Evolutionary conservation across 2,888 invertebrate genomes (phyloP).

Genomic region (Pheosia tremula): DNA sequence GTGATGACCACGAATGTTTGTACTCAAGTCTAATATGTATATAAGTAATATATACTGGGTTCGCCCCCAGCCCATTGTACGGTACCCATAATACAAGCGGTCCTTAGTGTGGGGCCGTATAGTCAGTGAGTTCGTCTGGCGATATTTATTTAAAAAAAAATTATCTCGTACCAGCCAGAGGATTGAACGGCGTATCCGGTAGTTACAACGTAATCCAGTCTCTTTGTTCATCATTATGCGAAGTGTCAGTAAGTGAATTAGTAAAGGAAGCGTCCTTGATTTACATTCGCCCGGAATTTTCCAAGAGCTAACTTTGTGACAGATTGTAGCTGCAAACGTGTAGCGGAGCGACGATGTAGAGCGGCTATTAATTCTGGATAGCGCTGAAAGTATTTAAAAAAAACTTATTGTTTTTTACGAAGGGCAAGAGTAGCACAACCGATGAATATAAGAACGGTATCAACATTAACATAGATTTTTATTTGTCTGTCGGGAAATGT

Average conservation of each 20-base stretch:
- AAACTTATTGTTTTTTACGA: not conserved
- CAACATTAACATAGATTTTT: no score
- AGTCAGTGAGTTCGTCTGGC: no score
- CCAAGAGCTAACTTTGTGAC: slow-evolving; percentile 37
- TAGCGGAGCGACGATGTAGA: slow-evolving; percentile 4
- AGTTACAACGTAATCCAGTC: slow-evolving; percentile 26
- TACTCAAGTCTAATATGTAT: no score
- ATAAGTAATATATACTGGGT: no score
- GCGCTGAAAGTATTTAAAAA: not conserved
- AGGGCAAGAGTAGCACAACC: no score
- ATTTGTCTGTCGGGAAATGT: no score
- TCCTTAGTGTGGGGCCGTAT: no score
- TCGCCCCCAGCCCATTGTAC: no score
- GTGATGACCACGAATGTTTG: no score
- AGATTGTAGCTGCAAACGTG: slow-evolving; percentile 36
- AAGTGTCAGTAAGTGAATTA: slow-evolving; percentile 36
- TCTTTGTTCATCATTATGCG: slow-evolving; percentile 37
- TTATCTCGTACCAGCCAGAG: not conserved
- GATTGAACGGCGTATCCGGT: slow-evolving; percentile 17
- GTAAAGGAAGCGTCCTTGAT: slow-evolving; percentile 41
- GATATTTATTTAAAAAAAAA: no score
- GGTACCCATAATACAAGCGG: no score
- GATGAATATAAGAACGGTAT: no score
- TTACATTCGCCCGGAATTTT: slow-evolving; percentile 39
- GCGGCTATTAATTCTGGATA: not conserved